A percentile compares a stretch with the other conserved stretches of the same genome.
Conservation (phyloP, 2,797 vertebrate genomes). For the Spondyliosoma cantharus region DNA sequence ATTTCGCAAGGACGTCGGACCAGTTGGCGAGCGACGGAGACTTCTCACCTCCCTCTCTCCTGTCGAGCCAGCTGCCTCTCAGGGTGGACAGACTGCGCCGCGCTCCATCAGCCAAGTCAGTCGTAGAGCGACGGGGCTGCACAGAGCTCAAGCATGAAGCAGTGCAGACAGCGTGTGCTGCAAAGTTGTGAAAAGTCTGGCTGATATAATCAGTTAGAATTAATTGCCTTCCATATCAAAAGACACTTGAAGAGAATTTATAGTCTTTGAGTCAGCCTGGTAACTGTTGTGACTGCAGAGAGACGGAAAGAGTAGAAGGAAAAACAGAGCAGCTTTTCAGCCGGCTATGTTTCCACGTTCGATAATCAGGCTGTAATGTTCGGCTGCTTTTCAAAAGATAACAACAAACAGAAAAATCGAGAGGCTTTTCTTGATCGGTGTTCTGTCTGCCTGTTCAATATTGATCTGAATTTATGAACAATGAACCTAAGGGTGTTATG, state of each 20-base stretch:
- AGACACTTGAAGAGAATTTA: neutral
- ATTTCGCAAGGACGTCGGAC: slow-evolving; percentile 30
- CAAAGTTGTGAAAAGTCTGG: too few species aligned
- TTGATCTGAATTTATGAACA: slow-evolving; percentile 11
- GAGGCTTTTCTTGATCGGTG: neutral
- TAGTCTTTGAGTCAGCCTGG: neutral
- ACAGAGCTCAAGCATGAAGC: slow-evolving; percentile 1
- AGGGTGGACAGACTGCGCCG: slow-evolving; percentile 31
- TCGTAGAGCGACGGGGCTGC: slow-evolving; percentile 20
- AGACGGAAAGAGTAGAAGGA: neutral
- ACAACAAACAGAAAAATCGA: neutral
- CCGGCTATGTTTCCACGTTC: neutral
- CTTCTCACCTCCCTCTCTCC: slow-evolving; percentile 63
- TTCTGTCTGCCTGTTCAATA: slow-evolving; percentile 4
- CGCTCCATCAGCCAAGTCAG: slow-evolving; percentile 25
- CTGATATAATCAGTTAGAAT: too few species aligned
- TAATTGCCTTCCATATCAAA: neutral
- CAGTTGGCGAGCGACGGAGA: slow-evolving; percentile 46
- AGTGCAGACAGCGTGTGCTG: neutral
- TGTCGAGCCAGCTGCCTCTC: slow-evolving; percentile 50
- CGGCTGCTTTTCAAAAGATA: neutral
- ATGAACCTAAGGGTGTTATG: neutral
- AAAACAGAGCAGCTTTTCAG: neutral
- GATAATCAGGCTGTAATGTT: neutral
- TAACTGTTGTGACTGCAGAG: neutral